Evolutionary conservation across 2,113 vertebrate genomes (phyloP), one percentile per base, ranked within the genome.

Genomic region (Melanerpes formicivorus): DNA sequence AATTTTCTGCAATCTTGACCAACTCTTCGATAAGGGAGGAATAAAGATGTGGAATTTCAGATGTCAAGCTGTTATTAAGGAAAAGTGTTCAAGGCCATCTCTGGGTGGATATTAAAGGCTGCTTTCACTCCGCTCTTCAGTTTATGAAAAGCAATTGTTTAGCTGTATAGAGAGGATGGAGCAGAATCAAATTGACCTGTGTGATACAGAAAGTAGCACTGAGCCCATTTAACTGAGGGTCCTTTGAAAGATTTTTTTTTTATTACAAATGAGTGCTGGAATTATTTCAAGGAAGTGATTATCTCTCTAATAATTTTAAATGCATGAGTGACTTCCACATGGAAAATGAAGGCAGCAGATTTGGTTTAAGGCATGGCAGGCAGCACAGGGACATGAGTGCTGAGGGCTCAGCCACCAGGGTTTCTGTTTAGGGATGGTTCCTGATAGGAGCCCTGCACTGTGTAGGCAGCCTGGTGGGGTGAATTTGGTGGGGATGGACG

Each of bases 101-200:
- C 94, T 95, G 95, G 92, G 94, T 96, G 97, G 97, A 96, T 94
- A 96, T 95, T 96, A 94, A 69, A 87, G 52, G 94, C 95, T 87
- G 90, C 94, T 96, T 94, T 93, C 94, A 93, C 90, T 87, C 76
- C 2, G 21, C 96, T 97, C 95, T 98, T 94, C 93, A 95, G 92
- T 32, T 54, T 95, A 94, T 96, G 96, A 97, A 97, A 97, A 95
- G 96, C 96, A 92, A 97, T 98, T 97, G 96, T 97, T 97, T 96
- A 94, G 96, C 97, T 90, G 95, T 84, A 87, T 95, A 95, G 95
- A 97, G 96, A 97, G 95, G 95, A 96, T 15, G 3, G 78, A 95
- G 95, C 96, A 94, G 96, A 97, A 95, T 97, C 96, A 96, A 96
- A 97, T 96, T 98, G 98, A 98, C 98, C 97, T 92, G n/a, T 6